Evolutionary conservation across 2,113 vertebrate genomes (phyloP).

Genomic region (Bambusicola thoracicus): DNA sequence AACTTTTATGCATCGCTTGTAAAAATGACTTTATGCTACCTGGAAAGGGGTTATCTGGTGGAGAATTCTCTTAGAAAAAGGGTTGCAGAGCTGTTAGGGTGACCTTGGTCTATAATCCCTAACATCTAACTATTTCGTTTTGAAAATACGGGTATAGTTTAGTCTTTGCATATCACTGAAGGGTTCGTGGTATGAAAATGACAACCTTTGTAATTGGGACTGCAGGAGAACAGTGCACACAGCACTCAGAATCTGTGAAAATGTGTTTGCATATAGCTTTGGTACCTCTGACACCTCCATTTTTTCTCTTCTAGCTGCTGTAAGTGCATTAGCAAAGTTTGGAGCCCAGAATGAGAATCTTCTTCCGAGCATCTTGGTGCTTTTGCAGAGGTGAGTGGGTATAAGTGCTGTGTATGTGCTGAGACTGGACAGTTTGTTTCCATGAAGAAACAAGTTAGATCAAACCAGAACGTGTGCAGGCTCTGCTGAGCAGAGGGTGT

Average conservation of each 20-base stretch:
- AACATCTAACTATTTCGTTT: not conserved
- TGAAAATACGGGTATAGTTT: not conserved
- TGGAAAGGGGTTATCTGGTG: not conserved
- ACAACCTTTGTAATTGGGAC: not conserved
- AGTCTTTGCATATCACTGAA: accelerated
- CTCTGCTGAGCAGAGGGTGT: not conserved
- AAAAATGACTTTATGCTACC: no score
- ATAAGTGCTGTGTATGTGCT: accelerated
- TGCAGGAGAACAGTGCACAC: accelerated
- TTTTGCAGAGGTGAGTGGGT: conserved; percentile 89
- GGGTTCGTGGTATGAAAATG: not conserved
- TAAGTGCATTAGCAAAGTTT: conserved; percentile 96
- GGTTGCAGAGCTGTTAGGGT: not conserved
- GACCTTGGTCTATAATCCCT: not conserved
- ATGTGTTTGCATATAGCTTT: accelerated
- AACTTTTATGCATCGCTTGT: not conserved
- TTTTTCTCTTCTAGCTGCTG: conserved; percentile 83
- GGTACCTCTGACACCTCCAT: not conserved
- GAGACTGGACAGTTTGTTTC: not conserved
- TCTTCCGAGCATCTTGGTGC: conserved; percentile 94
- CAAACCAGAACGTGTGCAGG: not conserved
- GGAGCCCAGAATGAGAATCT: conserved; percentile 97
- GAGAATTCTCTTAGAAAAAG: not conserved
- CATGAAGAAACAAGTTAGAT: not conserved
- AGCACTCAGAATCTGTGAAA: not conserved